Percentiles rank a stretch among this genome's conserved stretches.
These are phyloP conservation scores for Neosalanx taihuensis DNA, from an alignment of 2,797 vertebrate species.

Conservation along the genomic window DNA sequence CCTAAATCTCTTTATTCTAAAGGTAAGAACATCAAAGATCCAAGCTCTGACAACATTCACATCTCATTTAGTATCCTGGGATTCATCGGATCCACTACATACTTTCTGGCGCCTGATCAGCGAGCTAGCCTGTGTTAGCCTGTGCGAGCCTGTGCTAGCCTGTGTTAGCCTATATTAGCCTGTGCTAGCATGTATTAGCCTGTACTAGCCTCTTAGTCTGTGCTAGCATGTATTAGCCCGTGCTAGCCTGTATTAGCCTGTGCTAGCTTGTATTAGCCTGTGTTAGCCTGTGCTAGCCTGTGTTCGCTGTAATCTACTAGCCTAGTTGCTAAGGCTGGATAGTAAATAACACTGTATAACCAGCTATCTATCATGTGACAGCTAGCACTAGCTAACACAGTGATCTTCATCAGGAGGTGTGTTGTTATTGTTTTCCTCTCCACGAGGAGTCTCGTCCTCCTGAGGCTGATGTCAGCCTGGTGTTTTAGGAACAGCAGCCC, in stretches of 20 bases:
- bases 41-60: not conserved
- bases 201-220: too few relatives aligned
- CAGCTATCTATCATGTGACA: not conserved
- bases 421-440: conserved; percentile 6
- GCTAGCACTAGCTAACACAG: not conserved
- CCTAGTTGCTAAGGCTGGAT: not conserved
- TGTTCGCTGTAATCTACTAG: not conserved
- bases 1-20: conserved; percentile 94
- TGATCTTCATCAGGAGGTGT: conserved; percentile 11
- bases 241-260: too few relatives aligned
- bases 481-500: too few relatives aligned
- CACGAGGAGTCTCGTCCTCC: conserved; percentile 4
- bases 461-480: not conserved
- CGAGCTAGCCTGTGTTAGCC: not conserved
- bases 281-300: not conserved
- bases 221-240: too few relatives aligned
- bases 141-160: too few relatives aligned
- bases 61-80: not conserved
- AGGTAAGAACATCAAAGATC: conserved; percentile 85
- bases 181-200: not conserved
- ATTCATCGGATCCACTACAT: not conserved
- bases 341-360: not conserved
- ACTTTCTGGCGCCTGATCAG: not conserved
- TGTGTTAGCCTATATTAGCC: too few relatives aligned
- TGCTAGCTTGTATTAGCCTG: not conserved